Conservation (phyloP, 2,113 vertebrate species). For the Hirundichthys speculiger region DNA sequence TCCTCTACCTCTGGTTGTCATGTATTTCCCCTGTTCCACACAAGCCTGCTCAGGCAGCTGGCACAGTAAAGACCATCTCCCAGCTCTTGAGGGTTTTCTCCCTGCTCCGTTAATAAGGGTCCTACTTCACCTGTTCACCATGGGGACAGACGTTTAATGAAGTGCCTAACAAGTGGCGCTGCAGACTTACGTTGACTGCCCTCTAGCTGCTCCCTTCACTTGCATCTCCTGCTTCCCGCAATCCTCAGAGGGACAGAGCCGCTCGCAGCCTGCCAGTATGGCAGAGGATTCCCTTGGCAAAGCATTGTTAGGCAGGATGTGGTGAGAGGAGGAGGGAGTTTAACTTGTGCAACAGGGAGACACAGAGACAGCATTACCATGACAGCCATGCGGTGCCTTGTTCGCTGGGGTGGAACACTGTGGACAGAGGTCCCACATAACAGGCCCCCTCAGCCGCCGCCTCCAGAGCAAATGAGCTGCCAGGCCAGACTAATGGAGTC, state of each 20-base stretch:
- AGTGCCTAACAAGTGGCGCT: constrained; percentile 91
- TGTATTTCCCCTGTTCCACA: constrained; percentile 27
- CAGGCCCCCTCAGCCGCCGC: constrained; percentile 82
- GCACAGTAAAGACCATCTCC: constrained; percentile 84
- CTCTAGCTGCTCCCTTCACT: constrained; percentile 75
- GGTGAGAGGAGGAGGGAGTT: constrained; percentile 57
- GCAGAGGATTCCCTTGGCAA: constrained; percentile 86
- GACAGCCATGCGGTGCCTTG: constrained; percentile 83
- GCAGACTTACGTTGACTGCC: constrained; percentile 81
- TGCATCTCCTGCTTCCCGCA: constrained; percentile 47
- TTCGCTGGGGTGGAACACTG: constrained; percentile 84
- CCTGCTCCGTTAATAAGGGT: constrained; percentile 93
- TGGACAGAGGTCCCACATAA: constrained; percentile 87
- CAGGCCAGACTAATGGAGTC: constrained; percentile 96
- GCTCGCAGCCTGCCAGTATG: constrained; percentile 80
- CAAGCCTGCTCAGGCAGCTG: constrained; percentile 77
- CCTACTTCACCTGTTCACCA: constrained; percentile 86
- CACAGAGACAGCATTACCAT: constrained; percentile 63
- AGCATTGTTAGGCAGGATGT: constrained; percentile 77
- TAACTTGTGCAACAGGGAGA: constrained; percentile 51
- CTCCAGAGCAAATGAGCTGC: constrained; percentile 94
- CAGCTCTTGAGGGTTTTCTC: constrained; percentile 93
- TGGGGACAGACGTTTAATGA: constrained; percentile 95
- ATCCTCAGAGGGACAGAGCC: constrained; percentile 62
- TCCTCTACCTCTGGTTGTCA: constrained; percentile 29